These are phyloP conservation scores for Aldrovandia affinis DNA, from an alignment of 2,797 vertebrate genomes.

Conservation along the genomic window DNA sequence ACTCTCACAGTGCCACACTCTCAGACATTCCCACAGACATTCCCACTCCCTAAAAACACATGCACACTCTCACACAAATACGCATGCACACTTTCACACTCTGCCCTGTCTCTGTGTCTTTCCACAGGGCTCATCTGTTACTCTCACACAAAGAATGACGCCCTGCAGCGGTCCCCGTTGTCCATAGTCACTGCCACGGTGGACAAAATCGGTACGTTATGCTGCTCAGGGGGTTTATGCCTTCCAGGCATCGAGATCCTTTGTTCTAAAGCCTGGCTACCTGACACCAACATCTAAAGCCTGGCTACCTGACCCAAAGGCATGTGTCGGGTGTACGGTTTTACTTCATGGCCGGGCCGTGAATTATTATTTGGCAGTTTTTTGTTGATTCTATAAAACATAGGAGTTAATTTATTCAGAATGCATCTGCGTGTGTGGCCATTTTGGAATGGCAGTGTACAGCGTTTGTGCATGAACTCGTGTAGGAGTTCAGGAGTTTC, in stretches of 20 bases:
- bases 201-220: conserved; percentile 91
- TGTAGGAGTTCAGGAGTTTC: background rate
- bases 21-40: too few species aligned
- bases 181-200: conserved; percentile 97
- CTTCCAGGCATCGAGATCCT: background rate
- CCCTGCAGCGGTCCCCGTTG: conserved; percentile 80
- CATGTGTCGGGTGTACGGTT: too few species aligned
- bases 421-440: too few species aligned
- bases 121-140: conserved; percentile 93
- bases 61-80: too few species aligned
- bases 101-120: background rate
- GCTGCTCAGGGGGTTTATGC: background rate
- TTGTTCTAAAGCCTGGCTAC: background rate
- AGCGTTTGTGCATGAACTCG: background rate
- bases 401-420: too few species aligned
- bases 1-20: conserved; percentile 82
- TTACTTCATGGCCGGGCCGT: too few species aligned
- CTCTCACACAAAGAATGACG: conserved; percentile 83
- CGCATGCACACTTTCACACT: background rate
- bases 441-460: background rate
- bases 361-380: too few species aligned
- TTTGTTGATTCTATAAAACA: too few species aligned
- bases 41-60: too few species aligned
- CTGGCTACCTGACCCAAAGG: too few species aligned
- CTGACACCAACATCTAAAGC: too few species aligned